Percentiles rank a stretch among this genome's conserved stretches.
These are phyloP conservation scores for Microtus montanus DNA, from an alignment of 2,113 vertebrate species.

Conservation along the genomic window DNA sequence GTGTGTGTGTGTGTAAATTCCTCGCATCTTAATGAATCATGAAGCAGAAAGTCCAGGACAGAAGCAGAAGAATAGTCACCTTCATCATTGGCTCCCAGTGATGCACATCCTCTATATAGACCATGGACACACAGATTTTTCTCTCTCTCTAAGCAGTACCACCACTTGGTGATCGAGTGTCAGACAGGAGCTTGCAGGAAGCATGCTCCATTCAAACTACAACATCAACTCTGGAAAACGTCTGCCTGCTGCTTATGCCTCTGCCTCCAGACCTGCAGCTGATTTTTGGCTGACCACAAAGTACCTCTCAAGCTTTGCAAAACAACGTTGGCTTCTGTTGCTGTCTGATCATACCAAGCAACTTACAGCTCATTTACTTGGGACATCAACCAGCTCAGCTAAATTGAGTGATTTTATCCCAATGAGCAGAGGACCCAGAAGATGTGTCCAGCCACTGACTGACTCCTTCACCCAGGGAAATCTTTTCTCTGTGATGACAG, in stretches of 20 bases:
- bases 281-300: background rate
- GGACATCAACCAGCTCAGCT: background rate
- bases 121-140: background rate
- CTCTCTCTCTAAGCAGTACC: background rate
- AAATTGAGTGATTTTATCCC: background rate
- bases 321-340: background rate
- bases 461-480: background rate
- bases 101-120: background rate
- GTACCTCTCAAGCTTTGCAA: background rate
- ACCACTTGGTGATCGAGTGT: background rate
- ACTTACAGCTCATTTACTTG: background rate
- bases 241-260: background rate
- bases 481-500: background rate
- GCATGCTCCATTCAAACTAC: background rate
- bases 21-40: background rate
- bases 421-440: background rate
- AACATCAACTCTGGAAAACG: background rate
- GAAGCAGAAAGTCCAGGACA: background rate
- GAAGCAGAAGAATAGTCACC: background rate
- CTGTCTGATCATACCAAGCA: constrained; percentile 14
- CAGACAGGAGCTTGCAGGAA: background rate
- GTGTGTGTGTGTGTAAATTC: background rate
- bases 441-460: background rate
- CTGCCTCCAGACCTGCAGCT: background rate
- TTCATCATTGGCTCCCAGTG: background rate